Conservation (phyloP, 2,113 vertebrate species). For the Petroica traversi region DNA sequence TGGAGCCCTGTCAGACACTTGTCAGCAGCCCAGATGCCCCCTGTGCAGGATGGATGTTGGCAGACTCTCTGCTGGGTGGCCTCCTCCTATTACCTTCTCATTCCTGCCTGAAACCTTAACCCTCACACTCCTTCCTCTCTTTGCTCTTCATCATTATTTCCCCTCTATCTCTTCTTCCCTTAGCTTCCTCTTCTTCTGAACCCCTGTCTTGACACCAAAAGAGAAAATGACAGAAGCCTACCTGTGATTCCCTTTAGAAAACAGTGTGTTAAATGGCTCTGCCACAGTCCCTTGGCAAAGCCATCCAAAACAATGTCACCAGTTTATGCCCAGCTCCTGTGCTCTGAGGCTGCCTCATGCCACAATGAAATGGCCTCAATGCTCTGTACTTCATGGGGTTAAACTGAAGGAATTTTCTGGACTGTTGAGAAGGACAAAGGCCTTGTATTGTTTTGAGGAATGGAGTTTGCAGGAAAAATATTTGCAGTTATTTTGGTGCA, state of each 20-base stretch:
- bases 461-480: not conserved
- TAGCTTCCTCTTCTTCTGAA: not conserved
- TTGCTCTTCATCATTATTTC: not conserved
- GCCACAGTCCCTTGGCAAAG: too few species aligned
- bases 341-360: not conserved
- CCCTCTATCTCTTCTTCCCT: not conserved
- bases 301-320: not conserved
- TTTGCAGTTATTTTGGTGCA: not conserved
- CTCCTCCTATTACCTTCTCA: not conserved
- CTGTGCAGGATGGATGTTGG: not conserved
- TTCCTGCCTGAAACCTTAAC: not conserved
- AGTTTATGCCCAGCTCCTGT: rapidly evolving
- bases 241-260: not conserved
- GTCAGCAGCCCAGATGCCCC: not conserved
- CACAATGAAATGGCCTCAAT: not conserved
- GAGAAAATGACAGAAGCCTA: not conserved
- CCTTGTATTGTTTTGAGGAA: not conserved
- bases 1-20: not conserved
- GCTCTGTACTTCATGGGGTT: not conserved
- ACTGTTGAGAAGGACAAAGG: not conserved
- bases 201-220: not conserved
- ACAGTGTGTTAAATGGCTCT: not conserved
- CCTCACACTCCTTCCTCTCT: not conserved
- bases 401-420: not conserved
- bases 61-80: not conserved